Conservation (phyloP, 1,140 invertebrate species). For the Homalodisca vitripennis region DNA sequence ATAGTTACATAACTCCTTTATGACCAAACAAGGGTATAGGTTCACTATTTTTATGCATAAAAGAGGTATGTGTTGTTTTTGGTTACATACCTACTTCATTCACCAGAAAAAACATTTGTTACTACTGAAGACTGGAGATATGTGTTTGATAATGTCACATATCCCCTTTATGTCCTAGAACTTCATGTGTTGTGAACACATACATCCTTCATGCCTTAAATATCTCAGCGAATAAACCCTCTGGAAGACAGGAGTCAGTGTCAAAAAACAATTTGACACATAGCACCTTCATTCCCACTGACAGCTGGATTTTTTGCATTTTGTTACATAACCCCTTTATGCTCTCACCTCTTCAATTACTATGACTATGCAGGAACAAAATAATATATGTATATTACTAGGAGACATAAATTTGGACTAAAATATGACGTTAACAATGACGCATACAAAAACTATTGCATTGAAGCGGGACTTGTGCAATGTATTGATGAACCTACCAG, state of each 20-base stretch:
- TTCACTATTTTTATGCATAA: neutral
- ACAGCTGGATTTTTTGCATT: slow-evolving; percentile 18
- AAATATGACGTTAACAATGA: too few species aligned
- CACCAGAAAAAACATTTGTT: neutral
- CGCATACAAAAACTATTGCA: too few species aligned
- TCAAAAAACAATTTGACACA: too few species aligned
- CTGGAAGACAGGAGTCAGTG: slow-evolving; percentile 4
- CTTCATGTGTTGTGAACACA: neutral
- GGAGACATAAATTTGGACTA: too few species aligned
- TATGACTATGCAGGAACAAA: too few species aligned
- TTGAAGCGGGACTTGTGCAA: too few species aligned
- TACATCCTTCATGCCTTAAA: slow-evolving; percentile 5
- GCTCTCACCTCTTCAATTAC: neutral
- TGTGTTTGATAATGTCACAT: too few species aligned
- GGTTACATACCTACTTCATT: slow-evolving; percentile 3
- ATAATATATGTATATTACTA: too few species aligned
- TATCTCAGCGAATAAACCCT: slow-evolving; percentile 15
- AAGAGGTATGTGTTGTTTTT: neutral
- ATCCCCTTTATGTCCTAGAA: too few species aligned
- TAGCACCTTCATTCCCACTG: slow-evolving; percentile 9
- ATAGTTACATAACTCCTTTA: slow-evolving; percentile 5
- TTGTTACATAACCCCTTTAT: neutral
- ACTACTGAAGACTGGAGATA: too few species aligned
- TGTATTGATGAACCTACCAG: too few species aligned
- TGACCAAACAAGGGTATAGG: neutral